These are phyloP conservation scores for Ellobius talpinus DNA, from an alignment of 2,113 vertebrate species.

Conservation along the genomic window DNA sequence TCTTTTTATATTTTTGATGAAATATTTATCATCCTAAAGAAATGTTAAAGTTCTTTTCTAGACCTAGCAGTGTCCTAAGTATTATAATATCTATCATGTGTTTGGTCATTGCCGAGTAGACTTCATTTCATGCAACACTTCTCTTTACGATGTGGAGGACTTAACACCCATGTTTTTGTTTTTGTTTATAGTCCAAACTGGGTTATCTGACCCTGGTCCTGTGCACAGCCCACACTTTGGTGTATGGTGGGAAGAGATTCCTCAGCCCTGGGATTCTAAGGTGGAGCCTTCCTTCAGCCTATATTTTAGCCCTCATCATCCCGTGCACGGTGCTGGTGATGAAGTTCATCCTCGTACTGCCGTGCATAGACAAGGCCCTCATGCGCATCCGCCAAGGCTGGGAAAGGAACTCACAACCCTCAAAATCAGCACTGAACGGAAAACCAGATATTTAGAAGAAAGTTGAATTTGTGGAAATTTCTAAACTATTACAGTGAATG, in stretches of 20 bases:
- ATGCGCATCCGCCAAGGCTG: conserved; percentile 93
- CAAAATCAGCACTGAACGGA: conserved; percentile 71
- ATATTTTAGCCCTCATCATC: conserved; percentile 90
- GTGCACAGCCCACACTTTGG: conserved; percentile 91
- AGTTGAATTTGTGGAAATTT: not conserved
- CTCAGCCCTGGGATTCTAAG: conserved; percentile 84
- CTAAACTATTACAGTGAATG: not conserved
- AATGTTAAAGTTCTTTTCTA: not conserved
- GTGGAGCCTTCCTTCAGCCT: conserved; percentile 91
- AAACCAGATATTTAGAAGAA: conserved; percentile 80
- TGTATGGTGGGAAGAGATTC: conserved; percentile 92
- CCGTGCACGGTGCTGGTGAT: conserved; percentile 90
- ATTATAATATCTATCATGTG: not conserved
- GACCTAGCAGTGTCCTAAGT: conserved; percentile 14
- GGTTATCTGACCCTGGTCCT: conserved; percentile 92
- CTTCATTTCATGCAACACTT: not conserved
- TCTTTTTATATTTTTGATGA: not conserved
- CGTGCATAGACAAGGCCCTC: conserved; percentile 91
- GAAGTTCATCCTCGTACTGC: conserved; percentile 91
- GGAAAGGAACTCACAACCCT: conserved; percentile 86
- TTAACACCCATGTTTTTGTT: conserved; percentile 51
- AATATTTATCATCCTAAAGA: not conserved
- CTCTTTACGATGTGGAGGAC: not conserved
- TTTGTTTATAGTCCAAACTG: conserved; percentile 91
- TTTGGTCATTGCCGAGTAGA: conserved; percentile 28